A percentile compares a stretch with the other conserved stretches of the same genome.
Evolutionary conservation across 2,113 vertebrate species (phyloP).

Genomic region (Oceanodroma tethys): DNA sequence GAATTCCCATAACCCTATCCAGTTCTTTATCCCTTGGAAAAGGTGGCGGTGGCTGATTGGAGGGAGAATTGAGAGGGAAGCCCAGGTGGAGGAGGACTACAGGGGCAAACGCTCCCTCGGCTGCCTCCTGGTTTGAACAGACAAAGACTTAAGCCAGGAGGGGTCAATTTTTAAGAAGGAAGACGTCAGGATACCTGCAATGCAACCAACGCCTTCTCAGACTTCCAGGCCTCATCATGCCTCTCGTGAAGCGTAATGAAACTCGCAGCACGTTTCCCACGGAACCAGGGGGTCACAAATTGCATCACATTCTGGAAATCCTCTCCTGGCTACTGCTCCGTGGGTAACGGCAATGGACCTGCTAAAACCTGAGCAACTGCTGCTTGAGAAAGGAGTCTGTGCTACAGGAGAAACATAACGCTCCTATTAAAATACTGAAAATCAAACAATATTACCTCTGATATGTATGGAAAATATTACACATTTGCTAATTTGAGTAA

Average conservation of each 20-base stretch:
- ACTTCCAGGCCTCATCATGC: accelerated
- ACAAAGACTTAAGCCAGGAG: neutral
- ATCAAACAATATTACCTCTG: neutral
- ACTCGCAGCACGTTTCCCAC: accelerated
- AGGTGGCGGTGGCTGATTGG: accelerated
- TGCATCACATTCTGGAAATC: neutral
- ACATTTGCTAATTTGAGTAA: neutral
- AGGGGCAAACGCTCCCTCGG: neutral
- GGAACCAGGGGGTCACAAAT: neutral
- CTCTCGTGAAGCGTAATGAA: accelerated
- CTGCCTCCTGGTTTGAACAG: accelerated
- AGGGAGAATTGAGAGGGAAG: neutral
- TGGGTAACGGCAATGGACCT: neutral
- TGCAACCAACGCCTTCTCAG: accelerated
- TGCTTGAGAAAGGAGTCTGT: neutral
- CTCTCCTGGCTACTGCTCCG: neutral
- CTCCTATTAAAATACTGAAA: neutral
- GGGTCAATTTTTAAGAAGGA: neutral
- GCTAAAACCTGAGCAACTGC: neutral
- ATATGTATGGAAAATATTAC: neutral
- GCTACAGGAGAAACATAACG: neutral
- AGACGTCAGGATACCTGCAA: neutral
- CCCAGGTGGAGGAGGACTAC: neutral
- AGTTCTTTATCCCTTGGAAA: neutral
- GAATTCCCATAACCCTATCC: neutral